Evolutionary conservation across 1,140 invertebrate species (phyloP).

Genomic region (Nasonia vitripennis): DNA sequence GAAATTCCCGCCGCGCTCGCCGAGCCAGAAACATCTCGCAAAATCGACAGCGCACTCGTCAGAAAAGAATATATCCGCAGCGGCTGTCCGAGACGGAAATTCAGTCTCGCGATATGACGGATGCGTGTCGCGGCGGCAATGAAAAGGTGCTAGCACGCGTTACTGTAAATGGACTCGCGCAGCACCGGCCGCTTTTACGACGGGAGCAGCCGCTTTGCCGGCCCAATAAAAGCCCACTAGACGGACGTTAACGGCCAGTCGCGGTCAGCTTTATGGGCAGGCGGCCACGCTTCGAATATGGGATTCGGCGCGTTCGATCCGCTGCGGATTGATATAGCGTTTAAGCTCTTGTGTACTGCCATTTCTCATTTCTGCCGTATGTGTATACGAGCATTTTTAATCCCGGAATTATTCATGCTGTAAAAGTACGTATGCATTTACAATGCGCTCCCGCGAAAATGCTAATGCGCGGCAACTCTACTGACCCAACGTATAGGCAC

Average conservation of each 20-base stretch:
- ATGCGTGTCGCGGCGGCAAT: slow-evolving; percentile 9
- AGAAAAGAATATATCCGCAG: background rate
- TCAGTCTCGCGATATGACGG: background rate
- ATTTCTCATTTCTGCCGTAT: background rate
- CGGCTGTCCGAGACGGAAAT: background rate
- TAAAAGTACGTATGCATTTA: too few species aligned
- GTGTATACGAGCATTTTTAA: too few species aligned
- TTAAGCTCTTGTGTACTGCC: background rate
- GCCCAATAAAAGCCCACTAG: slow-evolving; percentile 37
- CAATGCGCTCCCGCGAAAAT: too few species aligned
- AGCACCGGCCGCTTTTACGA: slow-evolving; percentile 36
- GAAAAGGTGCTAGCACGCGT: slow-evolving; percentile 4
- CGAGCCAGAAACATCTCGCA: background rate
- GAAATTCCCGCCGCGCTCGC: background rate
- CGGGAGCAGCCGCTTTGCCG: slow-evolving; percentile 10
- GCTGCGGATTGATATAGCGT: background rate
- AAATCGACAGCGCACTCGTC: background rate
- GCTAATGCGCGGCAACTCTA: background rate
- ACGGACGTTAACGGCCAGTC: slow-evolving; percentile 37
- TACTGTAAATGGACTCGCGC: slow-evolving; percentile 40
- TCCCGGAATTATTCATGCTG: too few species aligned
- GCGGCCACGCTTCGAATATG: slow-evolving; percentile 31
- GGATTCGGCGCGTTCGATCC: background rate
- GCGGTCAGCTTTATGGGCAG: slow-evolving; percentile 17
- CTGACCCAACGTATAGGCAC: background rate